These are phyloP conservation scores for Cyclargus thomasi DNA, from an alignment of 1,140 invertebrate species.

Conservation along the genomic window DNA sequence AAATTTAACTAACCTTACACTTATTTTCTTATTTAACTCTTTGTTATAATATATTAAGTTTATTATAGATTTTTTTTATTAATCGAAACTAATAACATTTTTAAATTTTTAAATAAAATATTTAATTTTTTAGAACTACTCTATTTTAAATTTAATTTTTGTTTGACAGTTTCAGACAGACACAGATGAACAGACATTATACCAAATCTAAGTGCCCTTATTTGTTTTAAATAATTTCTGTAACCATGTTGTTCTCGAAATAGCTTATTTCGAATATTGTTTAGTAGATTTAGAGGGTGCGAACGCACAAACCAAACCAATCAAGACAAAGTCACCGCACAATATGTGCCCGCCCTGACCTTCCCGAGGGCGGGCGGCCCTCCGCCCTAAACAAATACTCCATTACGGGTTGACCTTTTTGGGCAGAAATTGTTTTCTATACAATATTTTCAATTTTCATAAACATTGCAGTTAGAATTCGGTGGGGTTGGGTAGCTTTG, in stretches of 20 bases:
- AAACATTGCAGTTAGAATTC: neutral
- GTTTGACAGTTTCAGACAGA: no score
- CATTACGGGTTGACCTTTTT: conserved; percentile 29
- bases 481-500: neutral
- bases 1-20: no score
- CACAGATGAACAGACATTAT: no score
- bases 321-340: conserved; percentile 12
- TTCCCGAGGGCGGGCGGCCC: neutral
- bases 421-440: conserved; percentile 18
- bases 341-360: conserved; percentile 5
- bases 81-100: no score
- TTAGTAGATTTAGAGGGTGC: neutral
- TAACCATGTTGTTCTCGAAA: neutral
- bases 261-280: neutral
- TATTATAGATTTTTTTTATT: no score
- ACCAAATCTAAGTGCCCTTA: no score
- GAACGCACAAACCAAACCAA: conserved; percentile 13
- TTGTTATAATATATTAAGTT: no score
- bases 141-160: no score
- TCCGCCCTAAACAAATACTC: conserved; percentile 35
- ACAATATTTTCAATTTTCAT: neutral
- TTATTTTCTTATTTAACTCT: no score
- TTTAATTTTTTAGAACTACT: no score
- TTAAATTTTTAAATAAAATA: no score
- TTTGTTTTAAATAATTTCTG: no score